Percentiles rank a stretch among this genome's conserved stretches.
Evolutionary conservation across 2,113 vertebrate species (phyloP).

Genomic region (Pyxicephalus adspersus): DNA sequence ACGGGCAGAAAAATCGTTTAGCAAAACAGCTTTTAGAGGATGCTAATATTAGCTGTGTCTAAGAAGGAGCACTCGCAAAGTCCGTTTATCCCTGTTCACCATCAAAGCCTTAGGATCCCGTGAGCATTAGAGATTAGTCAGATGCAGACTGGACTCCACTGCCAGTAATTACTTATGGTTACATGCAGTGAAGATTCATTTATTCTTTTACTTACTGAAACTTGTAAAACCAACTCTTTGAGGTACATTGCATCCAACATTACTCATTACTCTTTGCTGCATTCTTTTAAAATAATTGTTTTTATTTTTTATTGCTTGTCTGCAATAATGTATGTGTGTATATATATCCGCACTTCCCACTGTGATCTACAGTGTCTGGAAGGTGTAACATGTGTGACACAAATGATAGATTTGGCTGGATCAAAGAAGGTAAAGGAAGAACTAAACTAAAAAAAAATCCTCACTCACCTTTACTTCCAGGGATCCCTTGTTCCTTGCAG

Average conservation of each 20-base stretch:
- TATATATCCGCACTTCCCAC: too few relatives aligned
- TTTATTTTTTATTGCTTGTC: not conserved
- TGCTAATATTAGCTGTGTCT: constrained; percentile 20
- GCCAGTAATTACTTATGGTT: constrained; percentile 21
- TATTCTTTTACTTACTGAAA: not conserved
- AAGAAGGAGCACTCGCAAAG: not conserved
- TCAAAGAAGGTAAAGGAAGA: too few relatives aligned
- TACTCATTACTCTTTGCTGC: too few relatives aligned
- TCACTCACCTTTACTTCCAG: too few relatives aligned
- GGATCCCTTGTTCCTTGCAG: too few relatives aligned
- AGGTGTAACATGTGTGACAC: too few relatives aligned
- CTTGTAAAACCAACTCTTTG: too few relatives aligned
- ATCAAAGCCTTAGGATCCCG: not conserved
- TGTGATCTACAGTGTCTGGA: too few relatives aligned
- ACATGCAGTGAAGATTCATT: not conserved
- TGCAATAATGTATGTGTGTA: not conserved
- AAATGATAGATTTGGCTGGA: too few relatives aligned
- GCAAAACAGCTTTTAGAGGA: constrained; percentile 30
- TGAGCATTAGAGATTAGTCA: not conserved
- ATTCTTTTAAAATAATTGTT: too few relatives aligned
- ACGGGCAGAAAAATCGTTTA: constrained; percentile 39
- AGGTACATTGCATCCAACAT: too few relatives aligned
- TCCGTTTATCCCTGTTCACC: constrained; percentile 8
- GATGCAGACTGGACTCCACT: not conserved
- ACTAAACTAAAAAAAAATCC: too few relatives aligned